Base-by-base conservation (phyloP, 2,888 invertebrate species). In the Perizoma affinitatum region DNA sequence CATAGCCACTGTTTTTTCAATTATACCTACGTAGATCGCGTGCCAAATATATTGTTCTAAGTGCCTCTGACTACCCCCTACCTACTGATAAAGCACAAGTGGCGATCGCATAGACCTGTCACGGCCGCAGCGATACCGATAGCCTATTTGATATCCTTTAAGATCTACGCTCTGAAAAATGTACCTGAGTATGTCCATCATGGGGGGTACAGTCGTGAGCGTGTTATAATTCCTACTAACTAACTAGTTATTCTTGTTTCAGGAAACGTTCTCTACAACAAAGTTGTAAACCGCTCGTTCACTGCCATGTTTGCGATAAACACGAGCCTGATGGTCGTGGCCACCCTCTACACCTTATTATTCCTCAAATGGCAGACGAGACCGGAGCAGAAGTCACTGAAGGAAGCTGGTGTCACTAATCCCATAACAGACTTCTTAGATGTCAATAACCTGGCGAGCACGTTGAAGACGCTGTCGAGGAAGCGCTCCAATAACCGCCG, bases 261-360 rank as follows among this genome's bases (percentile, higher is more conserved):
- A 95, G 95, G 96, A 47, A 95, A 95, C 4, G 89, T 94, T 63
- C 80, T 96, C 1, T 96, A 94, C 78, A 91, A 84, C 54, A 84
- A 93, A 42, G 93, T 95, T 0, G 92, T 95, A 0, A 83, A 95
- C 71, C 83, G 88, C 51, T 96, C 96, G 0, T 96, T 95, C 78
- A 94, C 95, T 0, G 88, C 93, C 6, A 96, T 97, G 96, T 97
- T 97, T 78, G 79, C 88, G 0, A 94, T 96, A 44, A 96, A 96
- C 82, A 93, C 95, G 0, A 79, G 86, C 0, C 80, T 96, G 2
- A 84, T 97, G 79, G 73, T 92, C 0, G 52, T 94, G 4, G 93
- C 96, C 0, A 94, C 96, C 0, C 53, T 96, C 0, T 96, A 96
- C 71, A 92, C 95, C 0, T 59, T 94, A 0, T n/a, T 95, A 0